Evolutionary conservation across 2,888 invertebrate genomes (phyloP).

Genomic region (Odontothrips loti): DNA sequence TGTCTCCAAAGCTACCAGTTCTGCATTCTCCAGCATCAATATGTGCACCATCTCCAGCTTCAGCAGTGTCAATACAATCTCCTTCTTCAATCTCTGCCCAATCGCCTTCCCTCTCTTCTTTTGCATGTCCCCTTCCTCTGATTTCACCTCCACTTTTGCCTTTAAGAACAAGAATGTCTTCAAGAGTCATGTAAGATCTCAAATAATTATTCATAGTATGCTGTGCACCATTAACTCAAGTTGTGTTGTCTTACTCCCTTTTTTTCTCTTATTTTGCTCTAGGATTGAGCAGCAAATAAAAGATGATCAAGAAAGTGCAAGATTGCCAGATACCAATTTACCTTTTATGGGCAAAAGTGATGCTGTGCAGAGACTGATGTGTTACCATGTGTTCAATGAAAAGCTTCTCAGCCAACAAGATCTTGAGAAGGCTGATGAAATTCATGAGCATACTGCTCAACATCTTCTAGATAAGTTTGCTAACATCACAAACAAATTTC

Average conservation of each 20-base stretch:
- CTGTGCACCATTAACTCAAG: background rate
- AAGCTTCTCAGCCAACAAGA: constrained; percentile 60
- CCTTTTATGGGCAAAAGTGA: constrained; percentile 68
- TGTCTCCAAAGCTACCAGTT: background rate
- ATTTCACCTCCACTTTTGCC: background rate
- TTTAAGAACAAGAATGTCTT: background rate
- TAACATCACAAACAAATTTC: constrained; percentile 68
- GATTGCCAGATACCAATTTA: constrained; percentile 66
- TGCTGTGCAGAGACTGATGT: constrained; percentile 68
- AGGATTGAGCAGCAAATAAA: constrained; percentile 72
- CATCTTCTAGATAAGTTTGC: constrained; percentile 66
- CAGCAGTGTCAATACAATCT: background rate
- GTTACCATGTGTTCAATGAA: constrained; percentile 72
- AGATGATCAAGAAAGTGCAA: constrained; percentile 69
- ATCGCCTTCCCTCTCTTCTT: background rate
- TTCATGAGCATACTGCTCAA: constrained; percentile 63
- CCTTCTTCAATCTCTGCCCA: background rate
- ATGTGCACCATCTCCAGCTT: constrained; percentile 10
- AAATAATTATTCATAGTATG: background rate
- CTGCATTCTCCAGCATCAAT: constrained; percentile 1
- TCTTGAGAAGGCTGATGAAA: constrained; percentile 63
- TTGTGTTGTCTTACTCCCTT: no score
- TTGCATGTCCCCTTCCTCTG: background rate
- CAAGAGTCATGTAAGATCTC: background rate
- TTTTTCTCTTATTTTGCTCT: constrained; percentile 40